These are phyloP conservation scores for Neoscelio sp. DNA, from an alignment of 2,888 invertebrate genomes.

Conservation along the genomic window DNA sequence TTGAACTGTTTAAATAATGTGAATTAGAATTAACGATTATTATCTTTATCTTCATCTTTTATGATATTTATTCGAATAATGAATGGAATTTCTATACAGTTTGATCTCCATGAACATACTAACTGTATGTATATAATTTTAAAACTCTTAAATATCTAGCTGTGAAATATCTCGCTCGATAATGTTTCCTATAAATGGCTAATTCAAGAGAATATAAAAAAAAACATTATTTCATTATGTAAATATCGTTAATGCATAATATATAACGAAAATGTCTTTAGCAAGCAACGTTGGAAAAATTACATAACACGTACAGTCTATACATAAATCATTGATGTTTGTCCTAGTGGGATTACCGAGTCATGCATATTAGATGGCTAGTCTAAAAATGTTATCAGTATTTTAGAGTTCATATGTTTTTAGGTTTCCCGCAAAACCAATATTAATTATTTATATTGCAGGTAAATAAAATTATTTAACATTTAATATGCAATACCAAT, in stretches of 20 bases:
- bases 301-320: neutral
- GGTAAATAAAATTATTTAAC: neutral
- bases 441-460: slow-evolving; percentile 3
- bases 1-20: too few relatives aligned
- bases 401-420: neutral
- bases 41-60: slow-evolving; percentile 7
- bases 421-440: neutral
- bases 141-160: too few relatives aligned
- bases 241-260: neutral
- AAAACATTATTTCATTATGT: slow-evolving; percentile 11
- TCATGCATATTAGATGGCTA: slow-evolving; percentile 14
- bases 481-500: too few relatives aligned
- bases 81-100: slow-evolving; percentile 33
- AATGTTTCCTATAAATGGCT: too few relatives aligned
- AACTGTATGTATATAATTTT: too few relatives aligned
- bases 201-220: too few relatives aligned
- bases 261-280: slow-evolving; percentile 8
- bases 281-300: neutral
- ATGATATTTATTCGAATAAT: slow-evolving; percentile 11
- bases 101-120: slow-evolving; percentile 15
- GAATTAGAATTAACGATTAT: too few relatives aligned
- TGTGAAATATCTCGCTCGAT: too few relatives aligned
- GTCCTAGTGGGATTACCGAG: slow-evolving; percentile 15
- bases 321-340: slow-evolving; percentile 13
- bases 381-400: slow-evolving; percentile 20